Evolutionary conservation across 2,113 vertebrate genomes (phyloP).

Genomic region (Aptenodytes forsteri): DNA sequence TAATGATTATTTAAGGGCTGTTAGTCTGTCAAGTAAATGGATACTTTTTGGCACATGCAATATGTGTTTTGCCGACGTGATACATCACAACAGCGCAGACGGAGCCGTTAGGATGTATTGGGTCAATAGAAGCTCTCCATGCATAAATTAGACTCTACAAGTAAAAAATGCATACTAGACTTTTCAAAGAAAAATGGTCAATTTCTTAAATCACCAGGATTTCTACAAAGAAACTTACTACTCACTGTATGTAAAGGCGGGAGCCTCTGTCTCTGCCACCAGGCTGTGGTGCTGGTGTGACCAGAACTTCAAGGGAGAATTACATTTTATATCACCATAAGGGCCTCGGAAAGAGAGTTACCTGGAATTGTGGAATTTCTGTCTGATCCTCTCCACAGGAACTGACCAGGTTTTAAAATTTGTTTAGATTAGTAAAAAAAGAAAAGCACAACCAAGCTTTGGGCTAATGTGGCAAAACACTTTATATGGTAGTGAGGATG

Average conservation of each 20-base stretch:
- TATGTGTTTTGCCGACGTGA: neutral
- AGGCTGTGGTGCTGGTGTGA: neutral
- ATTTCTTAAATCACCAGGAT: neutral
- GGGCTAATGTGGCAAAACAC: neutral
- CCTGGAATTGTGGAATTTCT: neutral
- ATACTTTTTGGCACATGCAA: neutral
- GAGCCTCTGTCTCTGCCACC: neutral
- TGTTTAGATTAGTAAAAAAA: neutral
- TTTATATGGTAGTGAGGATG: neutral
- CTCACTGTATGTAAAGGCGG: neutral
- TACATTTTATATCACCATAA: neutral
- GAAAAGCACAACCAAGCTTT: neutral
- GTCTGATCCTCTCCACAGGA: neutral
- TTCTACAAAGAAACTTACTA: neutral
- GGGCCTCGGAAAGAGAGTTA: neutral
- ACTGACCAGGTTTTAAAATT: neutral
- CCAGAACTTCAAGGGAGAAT: neutral
- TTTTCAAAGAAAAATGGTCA: neutral
- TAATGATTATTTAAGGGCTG: neutral
- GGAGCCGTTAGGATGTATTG: neutral
- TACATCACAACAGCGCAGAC: neutral
- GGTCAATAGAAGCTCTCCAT: neutral
- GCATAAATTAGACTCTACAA: neutral
- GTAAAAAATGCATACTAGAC: neutral
- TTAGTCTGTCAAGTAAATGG: neutral